A percentile compares a stretch with the other conserved stretches of the same genome.
Evolutionary conservation across 2,113 vertebrate genomes (phyloP).

Genomic region (Hippotragus niger): DNA sequence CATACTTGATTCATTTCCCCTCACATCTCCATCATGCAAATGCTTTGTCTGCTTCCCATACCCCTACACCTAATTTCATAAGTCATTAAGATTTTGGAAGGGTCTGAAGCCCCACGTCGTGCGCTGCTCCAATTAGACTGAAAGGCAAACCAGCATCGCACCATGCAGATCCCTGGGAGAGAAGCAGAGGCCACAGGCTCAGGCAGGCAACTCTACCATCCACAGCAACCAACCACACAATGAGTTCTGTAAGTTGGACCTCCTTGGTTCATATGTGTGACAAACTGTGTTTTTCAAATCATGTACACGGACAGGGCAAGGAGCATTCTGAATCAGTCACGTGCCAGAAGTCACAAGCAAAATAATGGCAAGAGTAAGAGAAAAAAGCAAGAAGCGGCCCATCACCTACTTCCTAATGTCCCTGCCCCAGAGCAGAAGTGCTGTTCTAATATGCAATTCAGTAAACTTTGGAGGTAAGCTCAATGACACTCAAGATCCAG

Average conservation of each 20-base stretch:
- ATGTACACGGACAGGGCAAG: not conserved
- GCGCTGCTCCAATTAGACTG: not conserved
- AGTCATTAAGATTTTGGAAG: not conserved
- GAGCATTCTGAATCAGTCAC: not conserved
- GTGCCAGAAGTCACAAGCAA: not conserved
- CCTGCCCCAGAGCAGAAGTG: not conserved
- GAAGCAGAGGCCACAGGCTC: not conserved
- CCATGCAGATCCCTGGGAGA: not conserved
- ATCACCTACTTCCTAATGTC: not conserved
- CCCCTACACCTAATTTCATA: not conserved
- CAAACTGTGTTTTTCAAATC: conserved; percentile 5
- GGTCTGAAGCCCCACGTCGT: not conserved
- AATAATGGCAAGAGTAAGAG: not conserved
- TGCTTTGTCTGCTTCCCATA: not conserved
- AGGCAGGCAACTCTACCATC: not conserved
- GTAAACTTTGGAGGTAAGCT: not conserved
- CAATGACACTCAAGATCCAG: not conserved
- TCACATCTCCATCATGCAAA: not conserved
- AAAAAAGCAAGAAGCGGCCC: not conserved
- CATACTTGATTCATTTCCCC: not conserved
- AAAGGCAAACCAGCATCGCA: not conserved
- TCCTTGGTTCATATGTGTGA: not conserved
- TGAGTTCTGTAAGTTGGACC: not conserved
- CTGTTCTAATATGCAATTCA: not conserved
- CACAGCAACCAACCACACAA: not conserved